Conservation (phyloP, 2,113 vertebrate species). For the Zeus faber region DNA sequence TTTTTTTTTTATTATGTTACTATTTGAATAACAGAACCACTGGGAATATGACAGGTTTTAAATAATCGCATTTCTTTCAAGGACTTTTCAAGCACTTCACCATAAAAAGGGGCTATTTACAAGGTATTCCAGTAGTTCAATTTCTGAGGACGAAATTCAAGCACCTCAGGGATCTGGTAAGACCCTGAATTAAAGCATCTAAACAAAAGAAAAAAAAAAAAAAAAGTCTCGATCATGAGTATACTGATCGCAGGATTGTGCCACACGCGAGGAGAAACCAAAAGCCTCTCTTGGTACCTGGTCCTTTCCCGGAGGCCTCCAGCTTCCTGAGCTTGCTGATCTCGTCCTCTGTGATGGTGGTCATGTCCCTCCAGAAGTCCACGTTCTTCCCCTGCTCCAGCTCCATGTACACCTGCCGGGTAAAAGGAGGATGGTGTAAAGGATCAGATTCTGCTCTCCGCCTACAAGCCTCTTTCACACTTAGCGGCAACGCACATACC, state of each 20-base stretch:
- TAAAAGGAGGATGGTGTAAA: not conserved
- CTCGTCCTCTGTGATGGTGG: constrained; percentile 94
- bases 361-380: constrained; percentile 99
- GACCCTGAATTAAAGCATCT: not conserved
- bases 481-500: constrained; percentile 61
- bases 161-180: too few relatives aligned
- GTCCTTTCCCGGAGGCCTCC: constrained; percentile 92
- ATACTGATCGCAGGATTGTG: too few relatives aligned
- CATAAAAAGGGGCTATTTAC: too few relatives aligned
- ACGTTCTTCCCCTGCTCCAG: constrained; percentile 96
- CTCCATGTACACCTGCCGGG: constrained; percentile 93
- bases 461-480: not conserved
- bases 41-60: too few relatives aligned
- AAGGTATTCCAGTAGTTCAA: too few relatives aligned
- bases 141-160: too few relatives aligned
- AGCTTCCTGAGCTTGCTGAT: constrained; percentile 94
- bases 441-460: not conserved
- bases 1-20: too few relatives aligned
- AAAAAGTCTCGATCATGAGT: not conserved
- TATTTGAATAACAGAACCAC: too few relatives aligned
- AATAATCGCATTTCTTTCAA: too few relatives aligned
- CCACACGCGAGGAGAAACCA: too few relatives aligned
- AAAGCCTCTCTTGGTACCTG: constrained; percentile 70
- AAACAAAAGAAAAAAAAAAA: not conserved
- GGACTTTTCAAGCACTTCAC: too few relatives aligned